phyloP scores from a whole-genome alignment of 2,797 vertebrate species.

The Syngnathus acus region DNA sequence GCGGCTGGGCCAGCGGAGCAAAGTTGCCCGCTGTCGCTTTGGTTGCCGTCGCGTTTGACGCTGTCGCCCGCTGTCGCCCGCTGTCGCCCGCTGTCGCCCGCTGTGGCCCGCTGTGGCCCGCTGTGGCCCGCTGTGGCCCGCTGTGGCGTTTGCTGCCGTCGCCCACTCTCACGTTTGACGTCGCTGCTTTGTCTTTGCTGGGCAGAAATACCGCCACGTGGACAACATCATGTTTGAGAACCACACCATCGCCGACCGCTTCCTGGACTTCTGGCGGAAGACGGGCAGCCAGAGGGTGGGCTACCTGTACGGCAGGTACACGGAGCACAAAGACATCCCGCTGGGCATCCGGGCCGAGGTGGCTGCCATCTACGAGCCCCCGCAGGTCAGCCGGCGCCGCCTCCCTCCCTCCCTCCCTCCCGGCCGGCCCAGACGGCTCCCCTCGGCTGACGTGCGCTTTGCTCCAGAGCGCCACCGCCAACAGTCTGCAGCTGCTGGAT shows the following conservation, averaged over 20 bases:
- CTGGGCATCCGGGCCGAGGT: constrained; percentile 93
- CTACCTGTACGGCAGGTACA: constrained; percentile 90
- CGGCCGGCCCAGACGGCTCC: too few species aligned
- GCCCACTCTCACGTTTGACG: too few species aligned
- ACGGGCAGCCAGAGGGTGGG: constrained; percentile 93
- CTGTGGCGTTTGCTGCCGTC: too few species aligned
- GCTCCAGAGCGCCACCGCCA: constrained; percentile 85
- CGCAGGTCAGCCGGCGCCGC: constrained; percentile 75
- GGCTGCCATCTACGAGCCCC: constrained; percentile 94
- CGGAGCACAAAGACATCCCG: constrained; percentile 96
- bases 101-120: too few species aligned
- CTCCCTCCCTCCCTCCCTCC: background rate
- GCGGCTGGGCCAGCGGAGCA: too few species aligned
- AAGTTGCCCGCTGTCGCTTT: too few species aligned
- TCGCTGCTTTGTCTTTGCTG: background rate
- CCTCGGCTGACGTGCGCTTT: background rate
- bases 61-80: too few species aligned
- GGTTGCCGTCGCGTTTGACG: too few species aligned
- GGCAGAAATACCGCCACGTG: constrained; percentile 96
- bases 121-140: too few species aligned
- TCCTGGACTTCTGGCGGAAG: constrained; percentile 98
- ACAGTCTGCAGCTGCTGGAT: constrained; percentile 91
- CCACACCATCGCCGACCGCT: constrained; percentile 95
- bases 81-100: too few species aligned
- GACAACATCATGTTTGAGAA: constrained; percentile 99